These are phyloP conservation scores for Onthophagus taurus DNA, from an alignment of 1,140 invertebrate species.

Conservation along the genomic window DNA sequence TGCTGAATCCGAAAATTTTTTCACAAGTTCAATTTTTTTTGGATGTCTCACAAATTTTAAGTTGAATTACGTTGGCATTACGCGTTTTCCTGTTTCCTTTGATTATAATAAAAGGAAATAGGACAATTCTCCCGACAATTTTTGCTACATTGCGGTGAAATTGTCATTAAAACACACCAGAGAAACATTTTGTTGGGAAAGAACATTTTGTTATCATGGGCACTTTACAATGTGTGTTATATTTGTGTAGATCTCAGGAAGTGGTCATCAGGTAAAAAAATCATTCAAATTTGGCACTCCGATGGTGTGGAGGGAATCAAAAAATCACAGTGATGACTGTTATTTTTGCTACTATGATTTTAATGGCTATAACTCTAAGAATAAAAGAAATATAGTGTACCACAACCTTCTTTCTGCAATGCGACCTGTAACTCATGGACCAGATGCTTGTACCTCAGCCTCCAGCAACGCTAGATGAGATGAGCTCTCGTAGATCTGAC, in stretches of 20 bases:
- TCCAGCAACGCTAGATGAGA: constrained; percentile 1
- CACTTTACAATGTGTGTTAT: not conserved
- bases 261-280: constrained; percentile 1
- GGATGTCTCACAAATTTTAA: too few relatives aligned
- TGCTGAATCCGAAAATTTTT: too few relatives aligned
- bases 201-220: not conserved
- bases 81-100: too few relatives aligned
- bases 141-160: not conserved
- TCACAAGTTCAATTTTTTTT: too few relatives aligned
- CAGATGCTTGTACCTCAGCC: not conserved
- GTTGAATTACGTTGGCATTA: too few relatives aligned
- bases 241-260: not conserved
- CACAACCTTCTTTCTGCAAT: not conserved
- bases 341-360: constrained; percentile 1
- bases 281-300: not conserved
- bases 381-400: constrained; percentile 1
- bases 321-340: not conserved
- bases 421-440: constrained; percentile 1
- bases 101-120: too few relatives aligned
- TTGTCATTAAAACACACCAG: not conserved
- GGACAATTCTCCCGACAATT: constrained; percentile 1
- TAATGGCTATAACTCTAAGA: constrained; percentile 1
- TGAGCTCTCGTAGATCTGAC: too few relatives aligned
- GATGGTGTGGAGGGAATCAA: too few relatives aligned
- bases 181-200: not conserved